These are phyloP conservation scores for Lanistes nyassanus DNA, from an alignment of 1,140 invertebrate genomes.

Conservation along the genomic window DNA sequence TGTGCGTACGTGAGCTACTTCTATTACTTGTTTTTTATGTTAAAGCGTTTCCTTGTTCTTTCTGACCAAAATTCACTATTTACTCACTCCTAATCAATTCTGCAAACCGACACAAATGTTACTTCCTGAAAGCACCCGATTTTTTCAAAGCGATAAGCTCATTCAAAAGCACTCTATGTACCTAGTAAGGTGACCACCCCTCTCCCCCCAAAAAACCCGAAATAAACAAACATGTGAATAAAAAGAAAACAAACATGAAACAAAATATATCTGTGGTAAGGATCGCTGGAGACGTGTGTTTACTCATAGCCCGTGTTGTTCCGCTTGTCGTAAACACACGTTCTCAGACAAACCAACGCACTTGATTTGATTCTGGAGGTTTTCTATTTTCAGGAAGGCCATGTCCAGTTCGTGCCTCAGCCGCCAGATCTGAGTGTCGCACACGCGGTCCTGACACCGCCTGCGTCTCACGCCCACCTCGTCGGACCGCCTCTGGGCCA, in stretches of 20 bases:
- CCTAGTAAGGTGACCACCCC: neutral
- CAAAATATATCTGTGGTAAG: too few relatives aligned
- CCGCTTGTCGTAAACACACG: too few relatives aligned
- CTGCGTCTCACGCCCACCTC: conserved; percentile 72
- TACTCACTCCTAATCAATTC: too few relatives aligned
- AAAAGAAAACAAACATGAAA: neutral
- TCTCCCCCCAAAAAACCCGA: too few relatives aligned
- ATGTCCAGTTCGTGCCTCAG: conserved; percentile 87
- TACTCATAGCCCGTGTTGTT: too few relatives aligned
- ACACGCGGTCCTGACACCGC: conserved; percentile 80
- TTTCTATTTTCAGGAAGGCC: conserved; percentile 80
- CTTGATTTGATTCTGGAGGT: conserved; percentile 68
- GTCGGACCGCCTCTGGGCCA: conserved; percentile 84
- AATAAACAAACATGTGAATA: neutral
- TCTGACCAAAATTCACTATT: neutral
- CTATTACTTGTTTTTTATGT: neutral
- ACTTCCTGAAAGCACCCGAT: neutral
- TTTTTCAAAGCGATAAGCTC: neutral
- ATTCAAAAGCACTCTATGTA: neutral
- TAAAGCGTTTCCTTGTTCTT: neutral
- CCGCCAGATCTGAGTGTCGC: conserved; percentile 77
- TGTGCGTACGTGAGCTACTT: neutral
- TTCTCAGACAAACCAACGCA: conserved; percentile 10
- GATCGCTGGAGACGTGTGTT: too few relatives aligned
- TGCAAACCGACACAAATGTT: too few relatives aligned